These are phyloP conservation scores for Neogale vison DNA, from an alignment of 2,113 vertebrate genomes.

Conservation along the genomic window DNA sequence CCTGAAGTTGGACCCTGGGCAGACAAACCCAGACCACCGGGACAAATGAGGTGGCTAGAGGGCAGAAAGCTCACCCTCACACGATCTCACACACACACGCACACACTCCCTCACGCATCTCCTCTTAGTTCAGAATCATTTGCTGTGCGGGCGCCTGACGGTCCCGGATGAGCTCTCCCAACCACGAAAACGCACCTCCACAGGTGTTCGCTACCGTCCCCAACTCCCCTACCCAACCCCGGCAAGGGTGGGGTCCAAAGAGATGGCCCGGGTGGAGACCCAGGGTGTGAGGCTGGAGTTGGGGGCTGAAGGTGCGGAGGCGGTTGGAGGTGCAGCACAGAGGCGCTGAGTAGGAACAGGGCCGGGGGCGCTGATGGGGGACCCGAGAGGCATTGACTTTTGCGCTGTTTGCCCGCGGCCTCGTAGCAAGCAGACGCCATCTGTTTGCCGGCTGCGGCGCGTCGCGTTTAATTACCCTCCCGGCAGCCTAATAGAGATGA, in stretches of 20 bases:
- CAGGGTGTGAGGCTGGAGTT: background rate
- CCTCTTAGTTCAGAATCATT: background rate
- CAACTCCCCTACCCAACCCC: background rate
- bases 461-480: constrained; percentile 99
- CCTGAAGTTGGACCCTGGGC: background rate
- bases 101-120: background rate
- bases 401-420: constrained; percentile 97
- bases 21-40: background rate
- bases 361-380: constrained; percentile 8
- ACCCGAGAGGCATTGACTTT: constrained; percentile 85
- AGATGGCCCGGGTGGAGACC: background rate
- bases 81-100: background rate
- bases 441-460: constrained; percentile 98
- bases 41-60: background rate
- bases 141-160: background rate
- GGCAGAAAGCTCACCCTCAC: background rate
- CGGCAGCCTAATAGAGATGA: constrained; percentile 99
- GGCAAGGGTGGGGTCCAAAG: background rate
- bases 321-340: background rate
- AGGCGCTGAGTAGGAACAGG: background rate
- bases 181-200: background rate
- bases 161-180: background rate
- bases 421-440: constrained; percentile 99
- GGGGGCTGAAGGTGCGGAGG: background rate
- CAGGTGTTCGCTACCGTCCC: accelerated